Evolutionary conservation across 2,797 vertebrate genomes (phyloP), one percentile per base, ranked within the genome.

Genomic region (Micrastur ruficollis): DNA sequence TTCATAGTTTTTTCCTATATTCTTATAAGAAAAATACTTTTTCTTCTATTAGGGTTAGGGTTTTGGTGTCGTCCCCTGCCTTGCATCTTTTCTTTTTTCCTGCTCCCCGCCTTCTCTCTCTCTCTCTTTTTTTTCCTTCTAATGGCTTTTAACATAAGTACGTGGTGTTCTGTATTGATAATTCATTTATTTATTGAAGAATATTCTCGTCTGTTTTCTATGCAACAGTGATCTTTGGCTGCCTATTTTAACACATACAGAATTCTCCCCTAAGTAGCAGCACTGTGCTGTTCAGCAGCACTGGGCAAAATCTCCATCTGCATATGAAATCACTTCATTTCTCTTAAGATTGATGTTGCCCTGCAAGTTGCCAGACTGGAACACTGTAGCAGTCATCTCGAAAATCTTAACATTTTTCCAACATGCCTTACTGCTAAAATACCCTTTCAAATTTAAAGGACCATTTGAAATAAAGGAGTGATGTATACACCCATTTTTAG

Each of bases 301-400:
- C 89, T 95, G 83, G 67, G 94, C 90, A 92, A 95, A 95, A 78
- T 83, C 40, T 89, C 34, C 84, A 89, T 94, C 85, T 96, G 78
- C 79, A 88, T 97, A 32, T 81, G 84, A 95, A 95, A 95, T 59
- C 52, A 59, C 47, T 90, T 95, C 74, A 74, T 86, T 90, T 97
- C 91, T 89, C 50, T 89, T 73, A 94, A 96, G 87, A 90, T 80
- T 75, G 52, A 95, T 97, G 72, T 95, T 96, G 84, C 72, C 67
- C 96, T 96, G 95, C 73, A 82, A 70, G 81, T 91, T 90, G 81
- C 93, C 71, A 88, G 74, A 87, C 81, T 95, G 91, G 67, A 97
- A 95, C 89, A 71, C 56, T 56, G 49, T 79, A 88, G 67, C 92
- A 91, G 90, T 93, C 76, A 82, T 88, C 91, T 93, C 93, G 80